Evolutionary conservation across 1,140 invertebrate genomes (phyloP).

Genomic region (Calosoma granatense): DNA sequence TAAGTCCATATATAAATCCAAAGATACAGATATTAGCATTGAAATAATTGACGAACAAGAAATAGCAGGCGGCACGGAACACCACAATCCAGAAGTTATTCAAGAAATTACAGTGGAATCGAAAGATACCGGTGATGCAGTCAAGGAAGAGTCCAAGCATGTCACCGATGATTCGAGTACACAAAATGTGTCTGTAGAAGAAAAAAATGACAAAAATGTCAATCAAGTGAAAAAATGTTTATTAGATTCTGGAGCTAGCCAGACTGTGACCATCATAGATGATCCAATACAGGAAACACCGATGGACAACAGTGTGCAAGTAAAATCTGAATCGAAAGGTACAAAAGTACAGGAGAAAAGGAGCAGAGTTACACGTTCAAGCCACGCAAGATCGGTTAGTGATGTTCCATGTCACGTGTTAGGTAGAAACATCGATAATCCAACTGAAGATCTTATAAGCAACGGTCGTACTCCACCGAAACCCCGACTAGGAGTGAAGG

Average conservation of each 20-base stretch:
- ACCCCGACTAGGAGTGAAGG: conserved; percentile 36
- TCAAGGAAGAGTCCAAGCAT: no score
- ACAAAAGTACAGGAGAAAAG: background rate
- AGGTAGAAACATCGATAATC: conserved; percentile 22
- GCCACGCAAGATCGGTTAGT: no score
- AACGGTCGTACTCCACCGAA: conserved; percentile 26
- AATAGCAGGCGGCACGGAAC: background rate
- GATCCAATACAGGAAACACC: background rate
- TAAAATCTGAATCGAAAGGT: background rate
- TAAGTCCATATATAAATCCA: background rate
- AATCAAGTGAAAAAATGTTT: no score
- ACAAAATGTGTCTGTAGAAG: no score
- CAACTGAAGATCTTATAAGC: conserved; percentile 17
- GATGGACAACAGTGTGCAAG: background rate
- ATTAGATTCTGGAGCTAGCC: no score
- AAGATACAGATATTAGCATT: background rate
- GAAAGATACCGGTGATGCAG: no score
- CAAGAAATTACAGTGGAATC: no score
- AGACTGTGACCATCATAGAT: background rate
- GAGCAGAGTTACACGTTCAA: no score
- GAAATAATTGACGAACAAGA: background rate
- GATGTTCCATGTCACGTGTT: conserved; percentile 21
- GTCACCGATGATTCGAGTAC: no score
- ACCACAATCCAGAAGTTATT: background rate
- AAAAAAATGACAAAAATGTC: no score